Base-by-base conservation (phyloP, 2,113 vertebrate genomes). In the Pan paniscus region DNA sequence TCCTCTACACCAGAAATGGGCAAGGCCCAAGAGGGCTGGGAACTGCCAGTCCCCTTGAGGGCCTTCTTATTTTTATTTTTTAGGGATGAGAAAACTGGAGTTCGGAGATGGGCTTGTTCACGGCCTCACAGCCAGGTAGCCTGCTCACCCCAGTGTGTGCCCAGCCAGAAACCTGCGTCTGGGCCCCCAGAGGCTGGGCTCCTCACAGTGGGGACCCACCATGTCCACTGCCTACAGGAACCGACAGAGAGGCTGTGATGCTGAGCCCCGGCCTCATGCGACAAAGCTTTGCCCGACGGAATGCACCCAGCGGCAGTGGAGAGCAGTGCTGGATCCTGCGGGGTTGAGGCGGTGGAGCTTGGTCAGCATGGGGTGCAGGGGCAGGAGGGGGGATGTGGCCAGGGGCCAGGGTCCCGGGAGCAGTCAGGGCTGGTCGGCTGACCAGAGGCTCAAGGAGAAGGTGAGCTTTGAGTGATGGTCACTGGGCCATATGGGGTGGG, bases 331-430 rank as follows among this genome's bases (percentile, higher is more conserved):
- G 10, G 70, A 40, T 10, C 18, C 68, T 73, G 70, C 11, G 5
- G 70, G 67, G 32, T 17, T 35, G 32, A 73, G 20, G 20, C 0
- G 2, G 70, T 38, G 4, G 35, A 38, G 68, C 35, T 22, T 10
- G 35, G 68, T 72, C 18, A 38, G 20, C 10, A 1, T 2, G 2
- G 70, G 18, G 1, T 4, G 5, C 10, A 2, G 5, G 18, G 10
- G 10, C 5, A 4, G 5, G 20, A 2, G 10, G n/a, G 4, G 20
- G n/a, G 20, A n/a, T 10, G 4, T 25, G 38, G 20, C 20, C 0
- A 40, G 70, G 1, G 20, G n/a, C 35, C 70, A 12, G 70, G 70
- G 38, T 10, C 20, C 0, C 12, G 70, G 1, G 70, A 38, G 70
- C 70, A 25, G 9, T 23, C 38, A 40, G 38, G 70, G 20, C 70